A percentile compares a stretch with the other conserved stretches of the same genome.
These are phyloP conservation scores for Acanthosepion esculentum DNA, from an alignment of 2,888 invertebrate species.

Conservation along the genomic window DNA sequence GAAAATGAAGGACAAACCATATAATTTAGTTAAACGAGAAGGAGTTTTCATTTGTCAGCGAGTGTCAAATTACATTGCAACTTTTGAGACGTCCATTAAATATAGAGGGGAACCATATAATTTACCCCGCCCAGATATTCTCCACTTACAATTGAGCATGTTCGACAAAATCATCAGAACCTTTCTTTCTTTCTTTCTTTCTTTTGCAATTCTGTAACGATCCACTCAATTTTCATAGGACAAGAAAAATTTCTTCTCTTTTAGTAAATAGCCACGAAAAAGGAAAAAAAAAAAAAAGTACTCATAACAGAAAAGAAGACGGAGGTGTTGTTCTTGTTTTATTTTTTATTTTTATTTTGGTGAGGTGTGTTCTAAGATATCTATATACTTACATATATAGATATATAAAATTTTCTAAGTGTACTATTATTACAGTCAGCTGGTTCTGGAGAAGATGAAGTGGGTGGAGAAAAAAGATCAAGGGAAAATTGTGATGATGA, in stretches of 20 bases:
- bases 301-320: not conserved
- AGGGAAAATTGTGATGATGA: no score
- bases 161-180: conserved; percentile 11
- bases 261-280: not conserved
- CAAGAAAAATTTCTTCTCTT: not conserved
- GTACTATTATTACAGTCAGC: no score
- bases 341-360: not conserved
- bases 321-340: not conserved
- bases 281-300: not conserved
- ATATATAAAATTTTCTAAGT: not conserved
- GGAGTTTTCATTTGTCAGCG: conserved; percentile 33
- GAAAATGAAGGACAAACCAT: not conserved
- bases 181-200: not conserved
- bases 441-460: no score
- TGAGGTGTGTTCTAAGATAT: not conserved
- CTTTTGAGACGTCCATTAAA: conserved; percentile 33
- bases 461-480: no score
- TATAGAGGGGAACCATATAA: conserved; percentile 33
- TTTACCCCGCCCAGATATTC: conserved; percentile 33
- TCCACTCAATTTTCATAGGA: conserved; percentile 33
- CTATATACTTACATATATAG: not conserved
- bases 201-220: not conserved
- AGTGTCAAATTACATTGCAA: conserved; percentile 33
- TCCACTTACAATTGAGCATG: conserved; percentile 33
- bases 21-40: conserved; percentile 22